These are phyloP conservation scores for Siniperca obscura DNA, from an alignment of 2,797 vertebrate genomes.

Conservation along the genomic window DNA sequence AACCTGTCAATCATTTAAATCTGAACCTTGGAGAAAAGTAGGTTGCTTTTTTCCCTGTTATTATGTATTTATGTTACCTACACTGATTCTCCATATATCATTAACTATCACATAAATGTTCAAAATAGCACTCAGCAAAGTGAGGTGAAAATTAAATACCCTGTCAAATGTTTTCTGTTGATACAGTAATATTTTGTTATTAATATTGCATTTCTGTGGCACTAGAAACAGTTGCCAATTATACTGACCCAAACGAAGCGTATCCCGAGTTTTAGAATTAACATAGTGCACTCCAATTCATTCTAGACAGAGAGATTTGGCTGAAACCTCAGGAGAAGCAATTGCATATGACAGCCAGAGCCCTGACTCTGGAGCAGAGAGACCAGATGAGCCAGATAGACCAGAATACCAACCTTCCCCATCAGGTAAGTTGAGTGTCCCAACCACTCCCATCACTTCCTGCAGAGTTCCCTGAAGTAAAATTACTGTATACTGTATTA, in stretches of 20 bases:
- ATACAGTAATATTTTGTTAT: neutral
- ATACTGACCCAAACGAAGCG: neutral
- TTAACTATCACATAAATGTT: neutral
- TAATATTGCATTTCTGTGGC: neutral
- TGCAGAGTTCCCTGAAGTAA: conserved; percentile 5
- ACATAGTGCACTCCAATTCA: conserved; percentile 1
- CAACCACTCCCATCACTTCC: conserved; percentile 1
- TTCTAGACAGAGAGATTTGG: conserved; percentile 85
- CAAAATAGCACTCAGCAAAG: neutral
- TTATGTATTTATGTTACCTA: neutral
- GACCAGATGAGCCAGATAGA: conserved; percentile 68
- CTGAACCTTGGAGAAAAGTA: conserved; percentile 91
- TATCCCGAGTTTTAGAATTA: conserved; percentile 7
- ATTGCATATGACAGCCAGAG: conserved; percentile 78
- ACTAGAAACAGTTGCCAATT: neutral
- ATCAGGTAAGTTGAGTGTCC: conserved; percentile 61
- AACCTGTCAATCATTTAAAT: conserved; percentile 86
- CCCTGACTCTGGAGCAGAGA: conserved; percentile 68
- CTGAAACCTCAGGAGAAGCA: conserved; percentile 81
- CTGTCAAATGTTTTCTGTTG: conserved; percentile 9
- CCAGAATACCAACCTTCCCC: conserved; percentile 46
- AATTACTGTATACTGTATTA: conserved; percentile 16
- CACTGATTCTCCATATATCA: neutral
- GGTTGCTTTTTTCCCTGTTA: conserved; percentile 50
- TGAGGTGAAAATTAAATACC: neutral